These are phyloP conservation scores for Dendronephthya gigantea DNA, from an alignment of 64 coral and sea anemone species.

Conservation along the genomic window DNA sequence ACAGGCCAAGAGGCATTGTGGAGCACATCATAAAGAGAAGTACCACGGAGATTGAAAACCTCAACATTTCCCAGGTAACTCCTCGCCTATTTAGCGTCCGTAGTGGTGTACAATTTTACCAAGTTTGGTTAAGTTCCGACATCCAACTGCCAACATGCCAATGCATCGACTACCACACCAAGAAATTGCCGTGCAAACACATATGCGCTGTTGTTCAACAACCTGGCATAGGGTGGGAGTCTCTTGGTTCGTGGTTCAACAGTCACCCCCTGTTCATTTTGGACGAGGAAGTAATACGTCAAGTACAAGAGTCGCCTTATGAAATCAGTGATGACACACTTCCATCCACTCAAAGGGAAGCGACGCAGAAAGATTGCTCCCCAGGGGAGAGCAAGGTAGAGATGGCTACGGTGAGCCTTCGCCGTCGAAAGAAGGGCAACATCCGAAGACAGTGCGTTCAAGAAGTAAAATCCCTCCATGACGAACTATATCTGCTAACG, in stretches of 20 bases:
- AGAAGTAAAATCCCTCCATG: neutral
- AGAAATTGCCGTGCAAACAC: neutral
- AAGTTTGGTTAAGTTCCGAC: neutral
- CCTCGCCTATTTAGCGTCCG: neutral
- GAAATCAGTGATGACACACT: neutral
- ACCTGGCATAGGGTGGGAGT: neutral
- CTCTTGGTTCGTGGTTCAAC: neutral
- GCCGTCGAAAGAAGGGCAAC: neutral
- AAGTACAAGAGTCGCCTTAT: neutral
- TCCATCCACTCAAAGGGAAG: neutral
- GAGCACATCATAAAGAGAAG: neutral
- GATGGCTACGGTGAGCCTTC: neutral
- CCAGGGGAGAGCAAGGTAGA: neutral
- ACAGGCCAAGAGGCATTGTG: neutral
- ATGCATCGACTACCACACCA: neutral
- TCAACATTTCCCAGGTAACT: neutral
- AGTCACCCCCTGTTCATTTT: constrained; percentile 1
- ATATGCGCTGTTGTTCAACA: constrained; percentile 8
- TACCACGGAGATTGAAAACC: neutral
- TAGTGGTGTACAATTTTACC: neutral
- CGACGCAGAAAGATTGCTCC: neutral
- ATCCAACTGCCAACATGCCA: neutral
- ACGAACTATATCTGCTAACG: neutral
- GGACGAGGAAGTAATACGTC: neutral
- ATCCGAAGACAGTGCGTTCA: neutral